Conservation (phyloP, 2,888 invertebrate species). For the Pimpla rufipes region DNA sequence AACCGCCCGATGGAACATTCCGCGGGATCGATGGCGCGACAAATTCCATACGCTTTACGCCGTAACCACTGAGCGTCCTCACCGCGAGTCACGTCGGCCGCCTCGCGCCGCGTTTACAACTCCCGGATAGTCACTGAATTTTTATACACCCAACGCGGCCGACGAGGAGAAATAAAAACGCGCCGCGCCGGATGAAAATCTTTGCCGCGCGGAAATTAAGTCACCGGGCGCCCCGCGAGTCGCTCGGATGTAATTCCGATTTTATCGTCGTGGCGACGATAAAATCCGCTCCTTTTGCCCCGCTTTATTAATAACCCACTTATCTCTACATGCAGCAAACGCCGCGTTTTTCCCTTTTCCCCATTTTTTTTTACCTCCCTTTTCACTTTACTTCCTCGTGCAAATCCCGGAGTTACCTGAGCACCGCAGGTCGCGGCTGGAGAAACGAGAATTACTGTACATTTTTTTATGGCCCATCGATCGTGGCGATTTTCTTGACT, state of each 20-base stretch:
- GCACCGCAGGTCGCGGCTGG: neutral
- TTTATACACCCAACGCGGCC: neutral
- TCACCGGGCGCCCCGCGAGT: neutral
- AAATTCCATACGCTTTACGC: slow-evolving; percentile 44
- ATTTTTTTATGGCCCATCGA: neutral
- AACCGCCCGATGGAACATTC: slow-evolving; percentile 39
- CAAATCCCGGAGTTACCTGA: neutral
- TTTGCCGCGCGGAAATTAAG: neutral
- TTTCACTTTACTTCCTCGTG: slow-evolving; percentile 4
- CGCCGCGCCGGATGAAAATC: neutral
- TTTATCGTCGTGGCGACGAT: slow-evolving; percentile 34
- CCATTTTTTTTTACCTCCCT: neutral
- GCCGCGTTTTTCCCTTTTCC: neutral
- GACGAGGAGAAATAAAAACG: slow-evolving; percentile 6
- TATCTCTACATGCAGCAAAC: neutral
- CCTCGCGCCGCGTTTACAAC: neutral
- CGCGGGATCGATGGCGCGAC: slow-evolving; percentile 50
- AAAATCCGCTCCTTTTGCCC: slow-evolving; percentile 2
- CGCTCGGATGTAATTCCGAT: slow-evolving; percentile 20
- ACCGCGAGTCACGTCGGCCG: slow-evolving; percentile 11
- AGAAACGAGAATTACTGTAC: neutral
- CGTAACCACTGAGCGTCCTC: neutral
- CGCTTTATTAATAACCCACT: slow-evolving; percentile 45
- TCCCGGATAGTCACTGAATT: slow-evolving; percentile 5
- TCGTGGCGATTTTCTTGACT: too few species aligned